phyloP scores from a whole-genome alignment of 2,888 invertebrate species.

The Eugnorisma glareosa region DNA sequence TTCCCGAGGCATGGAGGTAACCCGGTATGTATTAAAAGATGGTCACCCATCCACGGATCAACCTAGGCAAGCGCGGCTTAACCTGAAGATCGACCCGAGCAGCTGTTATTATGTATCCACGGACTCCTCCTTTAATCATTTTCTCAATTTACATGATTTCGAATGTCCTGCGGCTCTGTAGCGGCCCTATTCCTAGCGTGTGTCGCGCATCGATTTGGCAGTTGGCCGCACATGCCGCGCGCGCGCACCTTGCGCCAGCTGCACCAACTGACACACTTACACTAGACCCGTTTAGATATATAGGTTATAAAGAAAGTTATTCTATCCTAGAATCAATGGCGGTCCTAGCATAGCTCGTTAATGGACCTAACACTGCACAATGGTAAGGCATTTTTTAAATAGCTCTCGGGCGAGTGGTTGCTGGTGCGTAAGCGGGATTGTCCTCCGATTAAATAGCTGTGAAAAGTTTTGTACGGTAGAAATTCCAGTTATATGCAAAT shows the following conservation, averaged over 20 bases:
- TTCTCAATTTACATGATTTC: background rate
- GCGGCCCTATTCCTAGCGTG: conserved; percentile 57
- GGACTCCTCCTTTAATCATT: background rate
- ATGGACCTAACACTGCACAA: conserved; percentile 9
- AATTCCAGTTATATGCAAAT: background rate
- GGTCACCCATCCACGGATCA: background rate
- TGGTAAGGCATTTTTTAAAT: conserved; percentile 15
- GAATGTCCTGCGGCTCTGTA: background rate
- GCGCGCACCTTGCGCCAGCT: conserved; percentile 83
- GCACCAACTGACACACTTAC: conserved; percentile 79
- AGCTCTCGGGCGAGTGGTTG: background rate
- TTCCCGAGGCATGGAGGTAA: no score
- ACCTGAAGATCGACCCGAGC: background rate
- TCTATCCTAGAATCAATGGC: conserved; percentile 49
- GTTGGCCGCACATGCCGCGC: conserved; percentile 73
- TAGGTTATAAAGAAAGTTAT: conserved; percentile 69
- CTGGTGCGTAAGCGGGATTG: background rate
- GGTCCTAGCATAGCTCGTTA: conserved; percentile 23
- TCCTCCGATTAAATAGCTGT: background rate
- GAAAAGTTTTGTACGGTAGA: background rate
- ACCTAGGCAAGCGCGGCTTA: background rate
- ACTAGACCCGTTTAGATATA: conserved; percentile 70
- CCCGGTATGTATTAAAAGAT: background rate
- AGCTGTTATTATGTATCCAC: background rate
- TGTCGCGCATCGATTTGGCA: conserved; percentile 68